Conservation (phyloP, 2,113 vertebrate genomes). For the Notiomystis cincta region DNA sequence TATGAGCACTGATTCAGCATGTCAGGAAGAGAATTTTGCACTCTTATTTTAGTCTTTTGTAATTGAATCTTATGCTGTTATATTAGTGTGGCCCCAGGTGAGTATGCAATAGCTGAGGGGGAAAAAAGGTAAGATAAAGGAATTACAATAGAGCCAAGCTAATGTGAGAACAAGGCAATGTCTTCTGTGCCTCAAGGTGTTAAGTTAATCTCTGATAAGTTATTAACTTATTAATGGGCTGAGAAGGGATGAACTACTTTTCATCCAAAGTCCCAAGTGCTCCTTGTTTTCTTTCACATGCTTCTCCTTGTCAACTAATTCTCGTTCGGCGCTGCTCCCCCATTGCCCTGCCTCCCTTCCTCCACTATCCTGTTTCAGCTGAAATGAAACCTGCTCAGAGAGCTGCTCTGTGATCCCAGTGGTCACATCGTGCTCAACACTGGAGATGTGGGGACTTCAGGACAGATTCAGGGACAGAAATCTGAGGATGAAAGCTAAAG, state of each 20-base stretch:
- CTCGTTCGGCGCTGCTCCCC: not conserved
- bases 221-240: constrained; percentile 76
- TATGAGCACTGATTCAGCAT: constrained; percentile 66
- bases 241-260: constrained; percentile 72
- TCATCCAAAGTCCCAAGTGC: constrained; percentile 64
- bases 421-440: not conserved
- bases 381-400: not conserved
- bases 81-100: constrained; percentile 71
- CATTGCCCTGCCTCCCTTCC: not conserved
- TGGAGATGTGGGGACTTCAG: not conserved
- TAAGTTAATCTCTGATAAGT: constrained; percentile 75
- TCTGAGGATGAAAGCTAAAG: not conserved
- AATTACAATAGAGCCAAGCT: constrained; percentile 71
- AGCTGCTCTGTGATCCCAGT: not conserved
- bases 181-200: constrained; percentile 73
- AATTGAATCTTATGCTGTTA: constrained; percentile 72
- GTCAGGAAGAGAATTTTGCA: constrained; percentile 65
- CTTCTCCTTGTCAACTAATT: constrained; percentile 55
- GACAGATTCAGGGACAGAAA: not conserved
- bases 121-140: constrained; percentile 68
- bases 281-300: constrained; percentile 43
- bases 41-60: constrained; percentile 72
- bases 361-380: not conserved
- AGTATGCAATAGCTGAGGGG: constrained; percentile 63
- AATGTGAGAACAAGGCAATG: constrained; percentile 69